Evolutionary conservation across 1,140 invertebrate species (phyloP).

Genomic region (Heterodera schachtii): DNA sequence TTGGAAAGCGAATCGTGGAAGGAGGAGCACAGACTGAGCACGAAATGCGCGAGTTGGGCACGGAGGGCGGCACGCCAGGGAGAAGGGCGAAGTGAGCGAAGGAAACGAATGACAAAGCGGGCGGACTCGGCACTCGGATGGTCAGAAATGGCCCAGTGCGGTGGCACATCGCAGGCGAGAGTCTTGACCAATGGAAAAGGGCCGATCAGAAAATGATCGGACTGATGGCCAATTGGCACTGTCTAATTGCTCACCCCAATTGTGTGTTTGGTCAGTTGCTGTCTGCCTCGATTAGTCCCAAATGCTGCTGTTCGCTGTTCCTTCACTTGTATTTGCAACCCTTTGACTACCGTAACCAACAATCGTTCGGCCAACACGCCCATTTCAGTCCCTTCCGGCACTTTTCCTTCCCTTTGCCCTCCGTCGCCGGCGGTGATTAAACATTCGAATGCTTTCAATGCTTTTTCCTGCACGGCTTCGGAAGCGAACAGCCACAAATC

Average conservation of each 20-base stretch:
- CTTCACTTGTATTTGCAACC: slow-evolving; percentile 81
- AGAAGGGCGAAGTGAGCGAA: neutral
- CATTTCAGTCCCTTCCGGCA: slow-evolving; percentile 2
- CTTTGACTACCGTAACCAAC: slow-evolving; percentile 31
- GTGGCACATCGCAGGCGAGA: slow-evolving; percentile 38
- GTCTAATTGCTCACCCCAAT: slow-evolving; percentile 33
- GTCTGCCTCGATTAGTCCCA: slow-evolving; percentile 69
- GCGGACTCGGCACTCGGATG: slow-evolving; percentile 67
- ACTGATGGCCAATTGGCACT: no score
- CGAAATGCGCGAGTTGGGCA: slow-evolving; percentile 8
- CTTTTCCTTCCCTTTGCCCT: slow-evolving; percentile 7
- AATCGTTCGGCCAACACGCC: slow-evolving; percentile 11
- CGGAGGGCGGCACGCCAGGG: slow-evolving; percentile 21
- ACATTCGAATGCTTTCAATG: slow-evolving; percentile 17
- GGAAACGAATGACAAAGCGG: slow-evolving; percentile 39
- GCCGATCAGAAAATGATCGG: neutral
- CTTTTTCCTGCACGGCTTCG: slow-evolving; percentile 35
- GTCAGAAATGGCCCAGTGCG: slow-evolving; percentile 78
- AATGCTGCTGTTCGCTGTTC: neutral
- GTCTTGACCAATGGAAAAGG: slow-evolving; percentile 2
- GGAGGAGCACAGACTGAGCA: slow-evolving; percentile 5
- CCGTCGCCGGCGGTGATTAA: slow-evolving; percentile 8
- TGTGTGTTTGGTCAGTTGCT: slow-evolving; percentile 66
- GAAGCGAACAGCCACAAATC: slow-evolving; percentile 57
- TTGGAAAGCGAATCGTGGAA: neutral